Percentiles rank a stretch among this genome's conserved stretches.
Evolutionary conservation across 2,113 vertebrate species (phyloP).

Genomic region (Percina caprodes): DNA sequence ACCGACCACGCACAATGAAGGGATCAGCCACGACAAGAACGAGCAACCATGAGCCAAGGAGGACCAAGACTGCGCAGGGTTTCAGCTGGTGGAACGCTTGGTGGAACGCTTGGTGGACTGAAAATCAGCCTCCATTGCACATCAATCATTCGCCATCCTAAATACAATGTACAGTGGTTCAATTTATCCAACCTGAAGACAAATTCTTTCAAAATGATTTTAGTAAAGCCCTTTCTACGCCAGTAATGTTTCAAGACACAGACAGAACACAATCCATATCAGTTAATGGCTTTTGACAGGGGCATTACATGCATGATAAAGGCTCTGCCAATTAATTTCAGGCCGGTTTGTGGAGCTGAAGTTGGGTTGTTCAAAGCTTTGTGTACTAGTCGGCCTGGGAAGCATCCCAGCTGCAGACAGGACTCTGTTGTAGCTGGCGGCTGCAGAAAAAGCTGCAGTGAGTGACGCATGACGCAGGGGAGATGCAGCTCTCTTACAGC

Average conservation of each 20-base stretch:
- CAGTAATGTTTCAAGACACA: conserved; percentile 15
- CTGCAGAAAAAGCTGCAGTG: conserved; percentile 70
- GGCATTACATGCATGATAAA: conserved; percentile 13
- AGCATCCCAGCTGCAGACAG: conserved; percentile 53
- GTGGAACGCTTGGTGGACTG: too few relatives aligned
- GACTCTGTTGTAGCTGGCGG: conserved; percentile 54
- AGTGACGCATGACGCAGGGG: conserved; percentile 56
- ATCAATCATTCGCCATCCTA: conserved; percentile 19
- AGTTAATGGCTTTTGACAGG: conserved; percentile 27
- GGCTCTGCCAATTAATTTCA: conserved; percentile 7
- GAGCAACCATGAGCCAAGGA: neutral
- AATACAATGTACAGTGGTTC: neutral
- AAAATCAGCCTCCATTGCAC: neutral
- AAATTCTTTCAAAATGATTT: conserved; percentile 6
- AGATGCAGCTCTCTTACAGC: conserved; percentile 53
- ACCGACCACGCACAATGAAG: conserved; percentile 9
- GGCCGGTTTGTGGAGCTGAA: conserved; percentile 15
- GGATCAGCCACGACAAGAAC: conserved; percentile 9
- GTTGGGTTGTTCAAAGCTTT: conserved; percentile 45
- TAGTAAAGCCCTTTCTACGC: neutral
- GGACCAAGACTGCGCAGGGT: neutral
- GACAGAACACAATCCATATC: neutral
- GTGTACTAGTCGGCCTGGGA: conserved; percentile 31
- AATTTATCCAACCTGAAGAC: neutral
- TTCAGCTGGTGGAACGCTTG: neutral